A percentile compares a stretch with the other conserved stretches of the same genome.
phyloP scores from a whole-genome alignment of 1,140 invertebrate genomes.

The Parasteatoda tepidariorum region DNA sequence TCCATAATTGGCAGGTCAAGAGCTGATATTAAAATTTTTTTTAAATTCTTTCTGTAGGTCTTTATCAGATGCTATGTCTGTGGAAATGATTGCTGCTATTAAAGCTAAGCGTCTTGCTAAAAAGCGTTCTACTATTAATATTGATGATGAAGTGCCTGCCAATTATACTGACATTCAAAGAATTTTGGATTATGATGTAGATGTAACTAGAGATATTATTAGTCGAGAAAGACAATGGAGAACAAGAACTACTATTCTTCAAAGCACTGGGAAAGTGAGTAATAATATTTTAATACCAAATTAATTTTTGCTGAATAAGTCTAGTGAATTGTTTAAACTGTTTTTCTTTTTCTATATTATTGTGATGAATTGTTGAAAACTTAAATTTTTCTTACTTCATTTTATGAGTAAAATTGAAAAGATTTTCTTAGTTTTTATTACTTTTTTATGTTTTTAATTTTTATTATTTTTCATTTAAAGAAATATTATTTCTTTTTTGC shows the following conservation, averaged over 20 bases:
- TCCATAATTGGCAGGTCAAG: no score
- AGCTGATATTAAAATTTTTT: no score
- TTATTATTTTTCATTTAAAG: no score
- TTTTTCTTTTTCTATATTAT: no score
- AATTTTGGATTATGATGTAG: constrained; percentile 94
- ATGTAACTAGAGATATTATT: constrained; percentile 95
- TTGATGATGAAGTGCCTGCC: constrained; percentile 78
- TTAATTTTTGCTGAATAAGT: neutral
- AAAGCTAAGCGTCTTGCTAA: constrained; percentile 97
- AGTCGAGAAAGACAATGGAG: constrained; percentile 95
- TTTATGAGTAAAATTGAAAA: no score
- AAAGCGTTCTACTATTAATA: constrained; percentile 93
- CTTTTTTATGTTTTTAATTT: no score
- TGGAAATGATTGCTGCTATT: constrained; percentile 97
- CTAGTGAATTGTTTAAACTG: no score
- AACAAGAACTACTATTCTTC: constrained; percentile 92
- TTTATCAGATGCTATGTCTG: constrained; percentile 94
- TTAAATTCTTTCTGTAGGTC: constrained; percentile 74
- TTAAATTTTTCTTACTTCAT: no score
- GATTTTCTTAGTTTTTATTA: no score
- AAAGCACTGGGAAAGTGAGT: constrained; percentile 90
- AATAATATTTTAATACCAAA: no score
- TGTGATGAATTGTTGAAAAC: no score
- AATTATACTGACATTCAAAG: constrained; percentile 80
- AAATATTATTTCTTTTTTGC: no score